phyloP scores from a whole-genome alignment of 2,797 vertebrate species.

The Tiaroga cobitis region DNA sequence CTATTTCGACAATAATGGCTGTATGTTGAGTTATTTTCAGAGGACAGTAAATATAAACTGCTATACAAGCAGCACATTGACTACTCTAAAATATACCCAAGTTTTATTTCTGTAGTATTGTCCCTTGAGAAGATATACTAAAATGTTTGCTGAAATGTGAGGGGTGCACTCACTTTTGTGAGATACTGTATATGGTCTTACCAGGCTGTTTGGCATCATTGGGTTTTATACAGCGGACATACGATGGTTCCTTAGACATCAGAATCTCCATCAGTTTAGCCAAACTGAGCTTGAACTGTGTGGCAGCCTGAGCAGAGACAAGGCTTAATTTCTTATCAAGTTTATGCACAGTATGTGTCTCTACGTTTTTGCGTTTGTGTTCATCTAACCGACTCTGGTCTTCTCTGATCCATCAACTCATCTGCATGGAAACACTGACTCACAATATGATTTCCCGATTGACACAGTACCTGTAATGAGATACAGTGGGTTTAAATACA shows the following conservation, averaged over 20 bases:
- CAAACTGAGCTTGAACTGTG: constrained; percentile 95
- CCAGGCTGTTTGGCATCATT: constrained; percentile 95
- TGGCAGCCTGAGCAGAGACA: constrained; percentile 82
- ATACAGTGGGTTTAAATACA: constrained; percentile 52
- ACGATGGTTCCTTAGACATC: constrained; percentile 96
- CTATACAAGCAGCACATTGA: no score
- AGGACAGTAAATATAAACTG: no score
- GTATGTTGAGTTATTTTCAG: no score
- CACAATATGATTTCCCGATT: constrained; percentile 89
- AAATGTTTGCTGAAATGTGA: no score
- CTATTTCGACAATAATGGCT: no score
- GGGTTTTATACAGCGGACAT: constrained; percentile 96
- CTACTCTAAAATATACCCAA: no score
- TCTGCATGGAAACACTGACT: constrained; percentile 89
- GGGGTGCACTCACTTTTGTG: no score
- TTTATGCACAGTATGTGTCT: background rate
- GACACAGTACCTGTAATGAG: constrained; percentile 87
- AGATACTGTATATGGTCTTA: constrained; percentile 60
- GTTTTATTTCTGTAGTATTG: no score
- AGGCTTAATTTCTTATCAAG: background rate
- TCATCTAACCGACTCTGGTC: constrained; percentile 88
- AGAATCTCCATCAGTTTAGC: constrained; percentile 95
- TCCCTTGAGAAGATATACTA: no score
- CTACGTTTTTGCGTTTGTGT: background rate
- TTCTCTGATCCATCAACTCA: constrained; percentile 92